Conservation (phyloP, 2,113 vertebrate species). For the Cyprinodon brontotheroides region DNA sequence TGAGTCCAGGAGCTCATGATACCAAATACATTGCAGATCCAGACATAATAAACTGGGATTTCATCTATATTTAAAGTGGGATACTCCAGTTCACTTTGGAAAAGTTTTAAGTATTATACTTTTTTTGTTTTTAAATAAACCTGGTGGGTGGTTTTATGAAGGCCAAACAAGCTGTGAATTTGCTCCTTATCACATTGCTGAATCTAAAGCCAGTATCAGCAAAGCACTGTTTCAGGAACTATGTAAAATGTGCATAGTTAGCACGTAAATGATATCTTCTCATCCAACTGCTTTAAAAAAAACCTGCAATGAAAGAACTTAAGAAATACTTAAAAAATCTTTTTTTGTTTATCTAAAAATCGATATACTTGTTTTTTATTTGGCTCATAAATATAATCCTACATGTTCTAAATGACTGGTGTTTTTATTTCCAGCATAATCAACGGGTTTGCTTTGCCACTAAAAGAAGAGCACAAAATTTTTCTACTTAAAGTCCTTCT, state of each 20-base stretch:
- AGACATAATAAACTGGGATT: too few relatives aligned
- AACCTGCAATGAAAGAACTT: too few relatives aligned
- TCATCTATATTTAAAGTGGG: background rate
- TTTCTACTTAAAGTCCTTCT: conserved; percentile 97
- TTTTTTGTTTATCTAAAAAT: too few relatives aligned
- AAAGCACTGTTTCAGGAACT: background rate
- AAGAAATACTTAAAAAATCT: too few relatives aligned
- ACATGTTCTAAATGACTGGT: background rate
- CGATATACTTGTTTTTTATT: background rate
- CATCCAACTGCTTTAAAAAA: too few relatives aligned
- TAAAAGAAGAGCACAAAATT: conserved; percentile 99
- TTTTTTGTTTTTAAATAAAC: background rate
- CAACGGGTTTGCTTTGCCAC: conserved; percentile 98
- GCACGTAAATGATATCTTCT: too few relatives aligned
- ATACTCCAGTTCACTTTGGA: background rate
- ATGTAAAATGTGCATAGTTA: too few relatives aligned
- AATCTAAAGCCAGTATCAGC: background rate
- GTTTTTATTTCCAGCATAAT: conserved; percentile 87
- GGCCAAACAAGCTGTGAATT: background rate
- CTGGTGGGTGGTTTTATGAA: background rate
- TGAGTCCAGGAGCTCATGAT: too few relatives aligned
- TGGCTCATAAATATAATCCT: background rate
- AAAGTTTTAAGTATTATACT: background rate
- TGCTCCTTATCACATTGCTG: background rate
- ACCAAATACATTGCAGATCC: background rate